Conservation (phyloP, 2,797 vertebrate genomes). For the Halcyon smyrnensis region DNA sequence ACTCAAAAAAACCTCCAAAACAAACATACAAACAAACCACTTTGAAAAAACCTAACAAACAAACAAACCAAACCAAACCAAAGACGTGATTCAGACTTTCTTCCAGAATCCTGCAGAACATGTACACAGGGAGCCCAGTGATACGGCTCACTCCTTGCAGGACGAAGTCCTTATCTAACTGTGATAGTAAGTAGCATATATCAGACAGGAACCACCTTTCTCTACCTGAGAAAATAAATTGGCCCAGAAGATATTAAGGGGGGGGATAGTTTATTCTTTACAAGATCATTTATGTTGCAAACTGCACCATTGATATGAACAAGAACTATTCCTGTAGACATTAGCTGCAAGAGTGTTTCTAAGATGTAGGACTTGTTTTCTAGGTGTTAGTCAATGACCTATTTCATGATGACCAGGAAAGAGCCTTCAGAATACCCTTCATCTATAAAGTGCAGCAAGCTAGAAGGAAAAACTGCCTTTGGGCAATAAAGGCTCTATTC, state of each 20-base stretch:
- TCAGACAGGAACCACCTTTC: background rate
- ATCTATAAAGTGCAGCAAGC: background rate
- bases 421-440: background rate
- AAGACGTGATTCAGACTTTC: background rate
- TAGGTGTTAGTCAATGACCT: background rate
- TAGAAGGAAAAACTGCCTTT: background rate
- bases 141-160: background rate
- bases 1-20: background rate
- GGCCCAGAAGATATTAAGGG: background rate
- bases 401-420: background rate
- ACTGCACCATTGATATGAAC: background rate
- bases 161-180: background rate
- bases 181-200: background rate
- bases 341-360: background rate
- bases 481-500: background rate
- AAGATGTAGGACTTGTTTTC: accelerated
- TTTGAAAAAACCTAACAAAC: background rate
- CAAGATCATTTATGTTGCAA: background rate
- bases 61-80: background rate
- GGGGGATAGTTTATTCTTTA: background rate
- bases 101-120: background rate
- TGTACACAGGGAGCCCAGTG: background rate
- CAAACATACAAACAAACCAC: background rate
- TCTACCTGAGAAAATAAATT: background rate
- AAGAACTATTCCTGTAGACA: background rate